A percentile compares a stretch with the other conserved stretches of the same genome.
phyloP scores from a whole-genome alignment of 2,888 invertebrate species.

The Pyrrhosoma nymphula region DNA sequence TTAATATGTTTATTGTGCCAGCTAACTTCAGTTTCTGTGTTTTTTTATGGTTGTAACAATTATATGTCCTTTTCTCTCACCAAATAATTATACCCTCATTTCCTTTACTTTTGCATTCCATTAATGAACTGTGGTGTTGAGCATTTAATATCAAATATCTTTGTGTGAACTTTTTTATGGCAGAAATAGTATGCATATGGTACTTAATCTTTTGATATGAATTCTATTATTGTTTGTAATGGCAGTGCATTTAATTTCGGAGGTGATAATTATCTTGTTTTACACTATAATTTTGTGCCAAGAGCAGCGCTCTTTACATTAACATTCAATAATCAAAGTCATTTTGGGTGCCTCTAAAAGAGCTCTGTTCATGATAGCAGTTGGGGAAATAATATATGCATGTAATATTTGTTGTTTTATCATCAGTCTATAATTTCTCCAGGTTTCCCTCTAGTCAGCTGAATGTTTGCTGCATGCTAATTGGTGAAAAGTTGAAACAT shows the following conservation, averaged over 20 bases:
- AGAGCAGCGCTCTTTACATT: too few relatives aligned
- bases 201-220: not conserved
- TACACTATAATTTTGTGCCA: not conserved
- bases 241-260: not conserved
- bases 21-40: not conserved
- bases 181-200: not conserved
- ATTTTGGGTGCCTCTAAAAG: too few relatives aligned
- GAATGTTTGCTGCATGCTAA: not conserved
- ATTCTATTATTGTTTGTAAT: not conserved
- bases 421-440: not conserved
- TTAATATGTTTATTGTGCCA: too few relatives aligned
- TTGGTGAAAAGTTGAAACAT: not conserved
- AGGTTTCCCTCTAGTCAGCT: not conserved
- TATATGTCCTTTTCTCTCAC: not conserved
- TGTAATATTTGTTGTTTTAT: not conserved
- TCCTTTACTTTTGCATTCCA: not conserved
- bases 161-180: not conserved
- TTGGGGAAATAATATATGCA: not conserved
- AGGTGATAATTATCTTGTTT: not conserved
- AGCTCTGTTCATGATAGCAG: too few relatives aligned
- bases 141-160: not conserved
- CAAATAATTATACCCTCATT: too few relatives aligned
- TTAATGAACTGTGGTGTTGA: not conserved
- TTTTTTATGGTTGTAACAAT: not conserved
- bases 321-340: too few relatives aligned